These are phyloP conservation scores for Scophthalmus maximus DNA, from an alignment of 2,113 vertebrate species.

Conservation along the genomic window DNA sequence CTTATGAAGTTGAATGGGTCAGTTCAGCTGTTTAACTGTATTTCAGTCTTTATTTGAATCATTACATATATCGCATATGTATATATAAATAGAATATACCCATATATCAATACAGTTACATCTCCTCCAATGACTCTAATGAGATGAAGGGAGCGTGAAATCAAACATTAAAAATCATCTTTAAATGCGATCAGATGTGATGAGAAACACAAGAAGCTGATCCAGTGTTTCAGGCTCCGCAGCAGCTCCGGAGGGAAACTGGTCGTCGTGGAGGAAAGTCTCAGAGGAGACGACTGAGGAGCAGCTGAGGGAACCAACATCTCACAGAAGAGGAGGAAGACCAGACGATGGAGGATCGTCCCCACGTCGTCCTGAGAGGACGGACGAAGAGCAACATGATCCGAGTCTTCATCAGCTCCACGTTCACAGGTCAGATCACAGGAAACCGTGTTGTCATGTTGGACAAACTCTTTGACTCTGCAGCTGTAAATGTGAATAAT, in stretches of 20 bases:
- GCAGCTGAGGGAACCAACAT: conserved; percentile 13
- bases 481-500: background rate
- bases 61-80: too few species aligned
- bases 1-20: too few species aligned
- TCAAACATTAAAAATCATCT: too few species aligned
- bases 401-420: conserved; percentile 84
- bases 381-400: conserved; percentile 66
- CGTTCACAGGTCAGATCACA: conserved; percentile 82
- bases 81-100: too few species aligned
- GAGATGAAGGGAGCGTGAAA: too few species aligned
- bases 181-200: too few species aligned
- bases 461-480: background rate
- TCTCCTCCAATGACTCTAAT: too few species aligned
- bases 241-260: conserved; percentile 17
- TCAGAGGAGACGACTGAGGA: conserved; percentile 26
- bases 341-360: conserved; percentile 22
- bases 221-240: too few species aligned
- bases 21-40: too few species aligned
- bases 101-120: too few species aligned
- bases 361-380: conserved; percentile 51
- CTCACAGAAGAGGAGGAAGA: background rate
- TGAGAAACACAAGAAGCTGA: too few species aligned
- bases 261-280: conserved; percentile 55
- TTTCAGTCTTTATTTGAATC: too few species aligned
- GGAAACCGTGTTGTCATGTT: background rate